phyloP scores from a whole-genome alignment of 2,797 vertebrate species.

The Chiloscyllium punctatum region DNA sequence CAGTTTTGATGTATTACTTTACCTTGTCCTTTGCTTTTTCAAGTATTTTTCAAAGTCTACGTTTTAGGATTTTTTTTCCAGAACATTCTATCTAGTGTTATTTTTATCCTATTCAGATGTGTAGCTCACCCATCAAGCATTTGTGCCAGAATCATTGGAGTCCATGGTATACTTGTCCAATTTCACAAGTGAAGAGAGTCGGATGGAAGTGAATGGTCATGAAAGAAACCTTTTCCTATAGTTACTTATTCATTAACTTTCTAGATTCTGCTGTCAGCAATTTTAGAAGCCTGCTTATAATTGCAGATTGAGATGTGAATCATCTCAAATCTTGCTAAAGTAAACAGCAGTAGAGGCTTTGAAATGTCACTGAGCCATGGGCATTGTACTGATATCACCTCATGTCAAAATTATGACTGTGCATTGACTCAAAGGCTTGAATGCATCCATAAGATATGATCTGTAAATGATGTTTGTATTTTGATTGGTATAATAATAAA shows the following conservation, averaged over 20 bases:
- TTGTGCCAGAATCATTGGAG: background rate
- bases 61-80: background rate
- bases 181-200: background rate
- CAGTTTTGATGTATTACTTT: background rate
- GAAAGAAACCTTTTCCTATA: background rate
- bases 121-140: background rate
- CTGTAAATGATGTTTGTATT: background rate
- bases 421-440: background rate
- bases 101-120: background rate
- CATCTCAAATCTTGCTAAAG: background rate
- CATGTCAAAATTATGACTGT: background rate
- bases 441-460: background rate
- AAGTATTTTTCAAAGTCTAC: background rate
- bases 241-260: background rate
- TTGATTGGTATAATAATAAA: conserved; percentile 31
- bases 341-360: background rate
- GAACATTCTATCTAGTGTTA: background rate
- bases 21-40: background rate
- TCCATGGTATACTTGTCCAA: background rate
- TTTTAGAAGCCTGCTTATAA: background rate
- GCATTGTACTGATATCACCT: conserved; percentile 8
- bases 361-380: conserved; percentile 19
- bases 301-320: background rate
- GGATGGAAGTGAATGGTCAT: conserved; percentile 6
- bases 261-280: background rate